Evolutionary conservation across 1,140 invertebrate genomes (phyloP), one percentile per base, ranked within the genome.

Genomic region (Rhagoletis zephyria): DNA sequence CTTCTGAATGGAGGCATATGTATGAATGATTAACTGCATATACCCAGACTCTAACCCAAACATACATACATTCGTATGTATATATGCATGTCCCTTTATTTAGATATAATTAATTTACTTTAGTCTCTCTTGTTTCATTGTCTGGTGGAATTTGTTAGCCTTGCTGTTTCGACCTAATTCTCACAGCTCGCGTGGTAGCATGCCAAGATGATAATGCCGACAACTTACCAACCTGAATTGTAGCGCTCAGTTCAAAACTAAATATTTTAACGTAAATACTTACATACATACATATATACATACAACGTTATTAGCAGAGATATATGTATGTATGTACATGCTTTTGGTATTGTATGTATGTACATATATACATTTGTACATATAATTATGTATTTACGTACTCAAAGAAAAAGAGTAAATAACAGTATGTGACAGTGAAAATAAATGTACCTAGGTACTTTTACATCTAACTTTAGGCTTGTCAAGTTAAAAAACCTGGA

Each of bases 131-230:
- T 81, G 30, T 81, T 81, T 81, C 48, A 81, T 81, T 81, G 74
- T 81, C 74, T 56, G 74, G 4, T 16, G 74, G 74, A 81, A 81
- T 81, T 81, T 81, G 74, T 81, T 81, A 81, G 74, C 74, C 74
- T 81, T 81, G 74, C n/a, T 56, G 74, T 81, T 81, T 81, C 74
- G 74, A 81, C 74, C 74, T 81, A 81, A 81, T 81, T 81, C 74
- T 81, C 74, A 81, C 74, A 81, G 74, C 74, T 81, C 56, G 74
- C 74, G 74, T 81, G 74, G 74, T 81, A 56, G 74, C 74, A n/a
- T 59, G 74, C 48, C 74, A 51, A 51, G 42, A 81, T 10, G 45
- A 56, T 56, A 56, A 56, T 56, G 19, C 48, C 74, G 6, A 5
- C 51, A 81, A 30, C n/a, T 59, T 51, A 81, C 74, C 74, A 81